Evolutionary conservation across 64 coral and sea anemone genomes (phyloP).

Genomic region (Pocillopora verrucosa): DNA sequence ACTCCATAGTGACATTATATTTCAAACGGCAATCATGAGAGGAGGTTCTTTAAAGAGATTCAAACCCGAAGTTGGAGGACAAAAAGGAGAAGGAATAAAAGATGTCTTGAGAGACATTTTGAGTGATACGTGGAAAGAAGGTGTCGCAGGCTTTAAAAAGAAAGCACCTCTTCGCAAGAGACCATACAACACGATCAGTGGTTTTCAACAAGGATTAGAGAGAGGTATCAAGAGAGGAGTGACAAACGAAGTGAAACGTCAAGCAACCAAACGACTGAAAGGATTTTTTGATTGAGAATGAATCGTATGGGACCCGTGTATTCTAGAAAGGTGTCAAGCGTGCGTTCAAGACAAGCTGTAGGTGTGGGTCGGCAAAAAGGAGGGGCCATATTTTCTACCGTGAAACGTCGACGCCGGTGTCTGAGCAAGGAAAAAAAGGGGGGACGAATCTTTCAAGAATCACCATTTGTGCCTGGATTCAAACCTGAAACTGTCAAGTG

Average conservation of each 20-base stretch:
- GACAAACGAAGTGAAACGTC: conserved; percentile 11
- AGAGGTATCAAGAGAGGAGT: conserved; percentile 8
- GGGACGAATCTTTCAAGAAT: no score
- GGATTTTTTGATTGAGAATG: neutral
- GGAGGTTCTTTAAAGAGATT: neutral
- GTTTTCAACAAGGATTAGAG: no score
- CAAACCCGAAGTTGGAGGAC: no score
- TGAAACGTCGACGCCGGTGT: no score
- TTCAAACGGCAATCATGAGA: conserved; percentile 26
- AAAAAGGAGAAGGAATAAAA: conserved; percentile 3
- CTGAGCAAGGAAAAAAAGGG: neutral
- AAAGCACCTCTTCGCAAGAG: no score
- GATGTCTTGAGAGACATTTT: neutral
- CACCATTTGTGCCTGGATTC: neutral
- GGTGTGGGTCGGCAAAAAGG: neutral
- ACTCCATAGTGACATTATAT: conserved; percentile 20
- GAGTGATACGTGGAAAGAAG: no score
- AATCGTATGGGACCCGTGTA: conserved; percentile 2
- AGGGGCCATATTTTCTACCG: neutral
- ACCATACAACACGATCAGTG: no score
- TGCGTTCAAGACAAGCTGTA: neutral
- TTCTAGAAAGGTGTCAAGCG: no score
- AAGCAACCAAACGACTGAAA: neutral
- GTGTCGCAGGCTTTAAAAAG: no score
- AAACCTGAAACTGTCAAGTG: neutral